A percentile compares a stretch with the other conserved stretches of the same genome.
Evolutionary conservation across 2,797 vertebrate genomes (phyloP).

Genomic region (Gallirallus australis): DNA sequence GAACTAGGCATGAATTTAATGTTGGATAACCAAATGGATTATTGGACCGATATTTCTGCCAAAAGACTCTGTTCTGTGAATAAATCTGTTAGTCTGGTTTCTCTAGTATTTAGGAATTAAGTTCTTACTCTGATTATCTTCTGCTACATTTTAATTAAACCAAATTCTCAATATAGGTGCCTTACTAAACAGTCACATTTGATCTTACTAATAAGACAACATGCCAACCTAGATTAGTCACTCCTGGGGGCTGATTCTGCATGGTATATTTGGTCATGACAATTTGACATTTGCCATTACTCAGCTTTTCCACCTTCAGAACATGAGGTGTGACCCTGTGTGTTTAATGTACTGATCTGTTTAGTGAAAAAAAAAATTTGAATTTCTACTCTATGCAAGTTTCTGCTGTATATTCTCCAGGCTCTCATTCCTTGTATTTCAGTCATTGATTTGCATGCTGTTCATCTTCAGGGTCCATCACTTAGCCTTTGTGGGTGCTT

Average conservation of each 20-base stretch:
- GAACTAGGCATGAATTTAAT: background rate
- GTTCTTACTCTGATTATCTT: background rate
- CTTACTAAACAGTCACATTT: background rate
- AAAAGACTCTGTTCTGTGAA: background rate
- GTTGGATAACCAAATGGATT: background rate
- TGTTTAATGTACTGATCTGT: background rate
- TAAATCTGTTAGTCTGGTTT: background rate
- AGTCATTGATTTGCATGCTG: background rate
- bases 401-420: background rate
- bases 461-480: background rate
- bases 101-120: background rate
- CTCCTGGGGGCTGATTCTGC: background rate
- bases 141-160: background rate
- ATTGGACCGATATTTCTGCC: background rate
- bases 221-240: slow-evolving; percentile 15
- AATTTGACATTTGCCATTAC: slow-evolving; percentile 8
- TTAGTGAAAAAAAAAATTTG: background rate
- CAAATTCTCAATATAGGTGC: background rate
- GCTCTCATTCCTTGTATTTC: background rate
- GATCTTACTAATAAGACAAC: background rate
- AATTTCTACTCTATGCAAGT: background rate
- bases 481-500: background rate
- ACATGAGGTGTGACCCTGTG: slow-evolving; percentile 20
- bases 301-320: slow-evolving; percentile 34
- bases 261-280: background rate